Evolutionary conservation across 1,140 invertebrate species (phyloP).

Genomic region (Sitobion miscanthi): DNA sequence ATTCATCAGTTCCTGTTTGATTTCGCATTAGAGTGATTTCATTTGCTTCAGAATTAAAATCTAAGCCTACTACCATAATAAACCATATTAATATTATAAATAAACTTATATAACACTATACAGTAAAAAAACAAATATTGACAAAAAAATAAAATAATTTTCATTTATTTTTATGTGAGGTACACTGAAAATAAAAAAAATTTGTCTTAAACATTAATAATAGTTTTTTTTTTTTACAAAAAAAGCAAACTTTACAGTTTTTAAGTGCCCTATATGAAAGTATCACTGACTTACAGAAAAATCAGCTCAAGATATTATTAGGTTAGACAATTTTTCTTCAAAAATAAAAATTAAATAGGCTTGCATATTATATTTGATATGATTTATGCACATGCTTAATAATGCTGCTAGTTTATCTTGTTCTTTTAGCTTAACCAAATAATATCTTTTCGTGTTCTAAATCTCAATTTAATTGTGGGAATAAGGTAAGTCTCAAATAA

Average conservation of each 20-base stretch:
- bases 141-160: neutral
- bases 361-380: conserved; percentile 5
- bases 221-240: neutral
- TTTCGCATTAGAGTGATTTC: no score
- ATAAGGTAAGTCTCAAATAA: neutral
- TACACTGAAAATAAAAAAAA: conserved; percentile 21
- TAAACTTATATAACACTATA: neutral
- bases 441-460: neutral
- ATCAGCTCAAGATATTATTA: neutral
- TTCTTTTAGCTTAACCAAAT: neutral
- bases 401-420: neutral
- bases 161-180: neutral
- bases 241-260: conserved; percentile 29
- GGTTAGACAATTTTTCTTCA: neutral
- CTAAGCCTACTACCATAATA: neutral
- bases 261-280: neutral
- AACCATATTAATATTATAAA: neutral
- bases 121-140: neutral
- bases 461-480: neutral
- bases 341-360: neutral
- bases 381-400: neutral
- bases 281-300: conserved; percentile 8
- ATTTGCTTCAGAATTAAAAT: neutral
- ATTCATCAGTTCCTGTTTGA: no score
- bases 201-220: conserved; percentile 17